Percentiles rank a stretch among this genome's conserved stretches.
Conservation (phyloP, 1,140 invertebrate genomes). For the Latrodectus geometricus region DNA sequence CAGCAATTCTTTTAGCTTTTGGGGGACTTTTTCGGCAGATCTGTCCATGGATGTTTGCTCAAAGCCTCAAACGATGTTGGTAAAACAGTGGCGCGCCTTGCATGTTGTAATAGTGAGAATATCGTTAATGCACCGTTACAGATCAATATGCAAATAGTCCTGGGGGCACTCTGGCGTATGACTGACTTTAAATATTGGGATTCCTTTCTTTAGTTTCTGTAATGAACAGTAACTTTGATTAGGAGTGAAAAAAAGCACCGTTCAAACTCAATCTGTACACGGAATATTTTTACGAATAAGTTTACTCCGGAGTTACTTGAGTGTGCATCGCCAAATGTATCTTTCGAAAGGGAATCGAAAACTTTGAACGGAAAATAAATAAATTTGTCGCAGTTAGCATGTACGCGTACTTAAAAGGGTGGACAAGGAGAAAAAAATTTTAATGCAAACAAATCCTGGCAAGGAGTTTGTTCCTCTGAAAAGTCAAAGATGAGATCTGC, state of each 20-base stretch:
- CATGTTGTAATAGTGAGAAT: slow-evolving; percentile 32
- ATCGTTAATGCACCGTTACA: slow-evolving; percentile 59
- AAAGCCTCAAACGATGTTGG: slow-evolving; percentile 27
- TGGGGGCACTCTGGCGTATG: slow-evolving; percentile 47
- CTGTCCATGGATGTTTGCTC: slow-evolving; percentile 43
- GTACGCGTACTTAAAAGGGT: slow-evolving; percentile 17
- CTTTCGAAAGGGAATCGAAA: slow-evolving; percentile 53
- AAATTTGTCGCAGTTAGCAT: slow-evolving; percentile 46
- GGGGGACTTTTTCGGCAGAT: slow-evolving; percentile 43
- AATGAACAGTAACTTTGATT: slow-evolving; percentile 55
- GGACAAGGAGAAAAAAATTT: slow-evolving; percentile 38
- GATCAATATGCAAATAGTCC: slow-evolving; percentile 62
- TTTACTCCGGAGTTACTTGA: slow-evolving; percentile 48
- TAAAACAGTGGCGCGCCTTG: slow-evolving; percentile 32
- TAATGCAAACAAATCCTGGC: slow-evolving; percentile 55
- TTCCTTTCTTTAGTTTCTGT: slow-evolving; percentile 54
- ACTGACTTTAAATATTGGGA: slow-evolving; percentile 60
- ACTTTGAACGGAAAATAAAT: slow-evolving; percentile 57
- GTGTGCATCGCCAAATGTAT: slow-evolving; percentile 59
- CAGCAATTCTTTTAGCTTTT: slow-evolving; percentile 26
- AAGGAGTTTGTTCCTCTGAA: slow-evolving; percentile 16
- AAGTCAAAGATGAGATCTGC: slow-evolving; percentile 47
- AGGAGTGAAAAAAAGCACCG: slow-evolving; percentile 19
- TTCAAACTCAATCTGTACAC: slow-evolving; percentile 59
- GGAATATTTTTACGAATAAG: slow-evolving; percentile 44